phyloP scores from a whole-genome alignment of 2,888 invertebrate genomes.

The Alviniconcha strummeri region DNA sequence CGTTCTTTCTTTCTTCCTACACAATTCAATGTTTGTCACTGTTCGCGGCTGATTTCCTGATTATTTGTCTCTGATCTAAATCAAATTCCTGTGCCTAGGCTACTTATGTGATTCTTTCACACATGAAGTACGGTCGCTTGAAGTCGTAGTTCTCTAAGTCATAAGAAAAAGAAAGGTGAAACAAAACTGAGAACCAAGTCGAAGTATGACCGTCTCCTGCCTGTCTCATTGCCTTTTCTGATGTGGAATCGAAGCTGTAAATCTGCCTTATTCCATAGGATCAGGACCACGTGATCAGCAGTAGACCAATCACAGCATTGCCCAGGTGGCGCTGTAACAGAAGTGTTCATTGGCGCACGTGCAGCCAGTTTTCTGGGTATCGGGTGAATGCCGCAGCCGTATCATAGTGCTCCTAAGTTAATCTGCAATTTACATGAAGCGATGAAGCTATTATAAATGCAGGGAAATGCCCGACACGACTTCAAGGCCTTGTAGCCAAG shows the following conservation, averaged over 20 bases:
- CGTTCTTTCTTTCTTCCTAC: too few species aligned
- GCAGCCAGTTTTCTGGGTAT: background rate
- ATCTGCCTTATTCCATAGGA: too few species aligned
- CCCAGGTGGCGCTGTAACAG: constrained; percentile 16
- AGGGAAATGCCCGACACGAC: background rate
- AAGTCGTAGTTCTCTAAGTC: background rate
- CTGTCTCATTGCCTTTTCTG: background rate
- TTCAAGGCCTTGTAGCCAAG: too few species aligned
- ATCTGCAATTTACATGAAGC: too few species aligned
- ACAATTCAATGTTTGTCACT: too few species aligned
- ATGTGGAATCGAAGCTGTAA: too few species aligned
- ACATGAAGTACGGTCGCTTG: background rate
- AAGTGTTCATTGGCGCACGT: constrained; percentile 4
- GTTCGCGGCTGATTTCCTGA: too few species aligned
- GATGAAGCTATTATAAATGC: background rate
- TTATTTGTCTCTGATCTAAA: too few species aligned
- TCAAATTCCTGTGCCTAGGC: too few species aligned
- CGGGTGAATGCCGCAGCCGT: background rate
- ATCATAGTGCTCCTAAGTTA: too few species aligned
- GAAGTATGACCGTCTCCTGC: background rate
- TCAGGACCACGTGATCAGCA: background rate
- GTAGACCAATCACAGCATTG: background rate
- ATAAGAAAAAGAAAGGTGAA: background rate
- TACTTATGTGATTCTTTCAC: constrained; percentile 21
- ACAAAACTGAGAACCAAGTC: background rate